Base-by-base conservation (phyloP, 2,797 vertebrate species). In the Spondyliosoma cantharus region DNA sequence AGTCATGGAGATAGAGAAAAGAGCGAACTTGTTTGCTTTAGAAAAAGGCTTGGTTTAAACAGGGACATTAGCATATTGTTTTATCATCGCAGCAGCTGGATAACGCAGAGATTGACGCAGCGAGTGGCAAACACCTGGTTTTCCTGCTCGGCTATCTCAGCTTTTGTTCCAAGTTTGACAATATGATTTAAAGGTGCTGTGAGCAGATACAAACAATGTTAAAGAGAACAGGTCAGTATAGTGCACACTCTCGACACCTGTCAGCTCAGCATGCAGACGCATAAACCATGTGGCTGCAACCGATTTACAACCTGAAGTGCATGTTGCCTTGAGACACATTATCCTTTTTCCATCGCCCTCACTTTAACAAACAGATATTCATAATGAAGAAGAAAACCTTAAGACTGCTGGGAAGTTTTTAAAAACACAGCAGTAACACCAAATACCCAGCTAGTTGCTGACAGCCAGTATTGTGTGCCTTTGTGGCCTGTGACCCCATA, bases 1-100 rank as follows among this genome's bases (percentile, higher is more conserved):
- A 92, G 80, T 92, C 90, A 90, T 24, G 25, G 59, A 69, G 74
- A 78, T 60, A 71, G 48, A 83, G 76, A 79, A 71, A 87, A 82
- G 63, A 69, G 63, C 52, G 17, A 52, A 80, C 49, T 65, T 86
- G 74, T 86, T 85, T 85, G 52, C 80, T 76, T 82, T 64, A 76
- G 52, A 75, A 78, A 37, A 72, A 62, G 45, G 20, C n/a, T 81
- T 58, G 25, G 37, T 65, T 85, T 69, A 25, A 25, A 59, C 49
- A 20, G 73, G 52, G 58, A 52, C 11, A 5, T 80, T 74, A 57
- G 37, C 37, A 65, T 42, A 0, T 0, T 29, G 37, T 45, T 11
- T 52, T 74, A 25, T 80, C 62, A 74, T 71, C 19, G 6, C 20
- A 78, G 69, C 60, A 71, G 61, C 74, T 83, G 71, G 61, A 74